These are phyloP conservation scores for Melanostoma mellinum DNA, from an alignment of 2,888 invertebrate species.

Conservation along the genomic window DNA sequence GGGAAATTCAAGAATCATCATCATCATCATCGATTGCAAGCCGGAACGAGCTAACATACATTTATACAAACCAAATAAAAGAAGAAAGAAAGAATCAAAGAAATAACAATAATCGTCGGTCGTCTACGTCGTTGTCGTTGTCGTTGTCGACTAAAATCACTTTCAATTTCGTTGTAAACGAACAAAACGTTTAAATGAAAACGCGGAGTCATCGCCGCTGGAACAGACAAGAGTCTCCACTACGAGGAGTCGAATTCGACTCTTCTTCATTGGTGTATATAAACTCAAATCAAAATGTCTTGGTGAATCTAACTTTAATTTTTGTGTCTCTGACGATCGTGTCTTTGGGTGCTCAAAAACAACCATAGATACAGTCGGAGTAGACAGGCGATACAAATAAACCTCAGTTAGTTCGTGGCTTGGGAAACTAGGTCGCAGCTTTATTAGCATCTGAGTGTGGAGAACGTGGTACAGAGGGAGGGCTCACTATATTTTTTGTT, in stretches of 20 bases:
- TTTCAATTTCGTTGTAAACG: constrained; percentile 62
- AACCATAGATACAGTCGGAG: constrained; percentile 19
- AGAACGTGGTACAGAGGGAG: constrained; percentile 44
- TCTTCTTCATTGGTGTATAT: constrained; percentile 32
- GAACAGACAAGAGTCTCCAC: not conserved
- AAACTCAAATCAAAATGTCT: constrained; percentile 48
- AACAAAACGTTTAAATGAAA: constrained; percentile 17
- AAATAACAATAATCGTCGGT: constrained; percentile 34
- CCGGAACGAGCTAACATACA: constrained; percentile 49
- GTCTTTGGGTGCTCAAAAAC: constrained; percentile 45
- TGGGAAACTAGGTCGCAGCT: constrained; percentile 72
- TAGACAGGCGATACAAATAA: constrained; percentile 42
- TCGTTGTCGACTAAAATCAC: constrained; percentile 40
- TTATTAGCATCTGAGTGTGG: constrained; percentile 71
- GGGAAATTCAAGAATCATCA: constrained; percentile 59
- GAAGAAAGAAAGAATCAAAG: constrained; percentile 44
- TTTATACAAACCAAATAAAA: constrained; percentile 13
- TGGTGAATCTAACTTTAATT: constrained; percentile 50
- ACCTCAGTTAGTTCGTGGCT: constrained; percentile 64
- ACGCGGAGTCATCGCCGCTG: constrained; percentile 38
- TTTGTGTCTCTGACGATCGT: constrained; percentile 56
- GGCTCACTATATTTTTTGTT: constrained; percentile 38
- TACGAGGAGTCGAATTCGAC: constrained; percentile 7
- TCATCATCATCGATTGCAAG: constrained; percentile 35
- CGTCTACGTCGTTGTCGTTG: too few relatives aligned